Base-by-base conservation (phyloP, 2,113 vertebrate genomes). In the Peromyscus maniculatus region DNA sequence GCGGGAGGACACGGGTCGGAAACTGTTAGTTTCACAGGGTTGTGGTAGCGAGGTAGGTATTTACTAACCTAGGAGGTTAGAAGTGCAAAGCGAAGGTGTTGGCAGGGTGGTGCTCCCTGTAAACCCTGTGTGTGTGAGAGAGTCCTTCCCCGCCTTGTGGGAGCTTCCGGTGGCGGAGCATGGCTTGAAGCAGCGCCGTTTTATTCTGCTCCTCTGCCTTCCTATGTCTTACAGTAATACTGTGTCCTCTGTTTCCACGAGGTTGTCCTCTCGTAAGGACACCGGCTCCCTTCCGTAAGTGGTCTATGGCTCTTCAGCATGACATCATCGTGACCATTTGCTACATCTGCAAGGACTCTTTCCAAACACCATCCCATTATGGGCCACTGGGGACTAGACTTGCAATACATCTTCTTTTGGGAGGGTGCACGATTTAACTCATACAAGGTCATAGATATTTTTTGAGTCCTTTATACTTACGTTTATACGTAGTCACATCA, bases 391-490 rank as follows among this genome's bases (percentile, higher is more conserved):
- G 36, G 49, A 49, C 91, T 77, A 87, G 79, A 26, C 16, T 62
- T 82, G 43, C 57, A 72, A 28, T 67, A 26, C 16, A 21, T 55
- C 21, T n/a, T 52, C 87, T 77, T 66, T 26, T 46, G 75, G 8
- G 69, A 9, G 24, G 24, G 22, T 10, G 17, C 36, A 43, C 36
- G 64, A 26, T 43, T 84, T 11, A 96, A 62, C 21, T 55, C 22
- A 28, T 89, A 52, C 57, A 12, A 67, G 39, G 55, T n/a, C 59
- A 36, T 21, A 77, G 74, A n/a, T 88, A 83, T 78, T 93, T 39
- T 95, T 94, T n/a, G 24, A 91, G 75, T 87, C 82, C 62, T 77
- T 71, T 88, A 64, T 43, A 83, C 46, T 91, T 72, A 15, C 10
- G 33, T 26, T 69, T 55, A n/a, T 87, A 55, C 87, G 55, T 57